Percentiles rank a stretch among this genome's conserved stretches.
These are phyloP conservation scores for Atlantisia rogersi DNA, from an alignment of 2,113 vertebrate species.

Conservation along the genomic window DNA sequence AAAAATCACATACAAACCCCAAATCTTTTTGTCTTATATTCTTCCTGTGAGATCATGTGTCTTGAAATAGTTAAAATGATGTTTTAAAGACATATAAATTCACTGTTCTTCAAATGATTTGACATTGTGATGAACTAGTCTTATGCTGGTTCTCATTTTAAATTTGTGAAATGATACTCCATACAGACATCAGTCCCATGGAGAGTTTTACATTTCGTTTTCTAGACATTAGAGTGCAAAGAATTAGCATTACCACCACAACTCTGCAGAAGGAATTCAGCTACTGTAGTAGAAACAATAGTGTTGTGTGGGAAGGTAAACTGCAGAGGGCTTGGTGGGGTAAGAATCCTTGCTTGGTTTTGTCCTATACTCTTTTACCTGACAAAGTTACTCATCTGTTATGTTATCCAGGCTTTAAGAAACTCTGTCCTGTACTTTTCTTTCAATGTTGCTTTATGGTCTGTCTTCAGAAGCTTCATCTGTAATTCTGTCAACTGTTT, in stretches of 20 bases:
- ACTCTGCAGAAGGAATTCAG: background rate
- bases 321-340: background rate
- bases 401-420: background rate
- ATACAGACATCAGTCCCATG: background rate
- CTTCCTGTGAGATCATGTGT: background rate
- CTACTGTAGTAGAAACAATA: background rate
- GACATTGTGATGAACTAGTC: background rate
- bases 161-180: background rate
- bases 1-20: background rate
- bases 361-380: background rate
- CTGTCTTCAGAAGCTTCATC: background rate
- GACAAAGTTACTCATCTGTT: background rate
- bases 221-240: background rate
- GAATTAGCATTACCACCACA: background rate
- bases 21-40: rapidly evolving
- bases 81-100: background rate
- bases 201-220: background rate
- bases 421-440: background rate
- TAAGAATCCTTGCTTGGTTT: background rate
- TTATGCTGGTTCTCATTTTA: background rate
- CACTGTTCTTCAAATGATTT: background rate
- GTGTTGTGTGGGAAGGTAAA: background rate
- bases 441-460: background rate
- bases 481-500: background rate
- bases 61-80: background rate